Percentiles rank a stretch among this genome's conserved stretches.
phyloP scores from a whole-genome alignment of 2,888 invertebrate genomes.

The Lochmaea capreae region DNA sequence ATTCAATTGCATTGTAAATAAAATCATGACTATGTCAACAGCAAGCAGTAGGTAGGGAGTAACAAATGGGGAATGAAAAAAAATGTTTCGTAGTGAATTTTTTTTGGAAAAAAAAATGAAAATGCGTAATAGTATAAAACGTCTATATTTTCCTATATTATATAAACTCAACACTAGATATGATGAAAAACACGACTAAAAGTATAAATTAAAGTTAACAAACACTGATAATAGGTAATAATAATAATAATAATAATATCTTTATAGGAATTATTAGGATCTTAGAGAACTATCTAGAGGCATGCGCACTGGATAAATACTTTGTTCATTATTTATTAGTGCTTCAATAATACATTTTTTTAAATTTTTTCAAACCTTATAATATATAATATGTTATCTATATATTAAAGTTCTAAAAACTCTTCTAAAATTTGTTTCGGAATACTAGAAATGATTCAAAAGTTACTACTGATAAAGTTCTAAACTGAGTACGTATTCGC shows the following conservation, averaged over 20 bases:
- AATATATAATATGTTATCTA: constrained; percentile 57
- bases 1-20: no score
- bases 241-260: constrained; percentile 25
- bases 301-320: constrained; percentile 49
- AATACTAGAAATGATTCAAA: constrained; percentile 35
- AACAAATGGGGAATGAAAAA: no score
- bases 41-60: no score
- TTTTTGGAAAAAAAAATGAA: constrained; percentile 16
- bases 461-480: not conserved
- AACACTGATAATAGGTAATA: constrained; percentile 1
- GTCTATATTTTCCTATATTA: constrained; percentile 44
- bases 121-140: constrained; percentile 40
- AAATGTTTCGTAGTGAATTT: no score
- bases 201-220: constrained; percentile 36
- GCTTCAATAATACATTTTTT: constrained; percentile 43
- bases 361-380: constrained; percentile 47
- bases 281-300: constrained; percentile 32
- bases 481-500: no score
- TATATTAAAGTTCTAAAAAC: constrained; percentile 54
- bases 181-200: constrained; percentile 47
- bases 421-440: constrained; percentile 43
- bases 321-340: constrained; percentile 50
- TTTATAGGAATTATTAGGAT: constrained; percentile 26
- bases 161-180: constrained; percentile 51
- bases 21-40: no score